These are phyloP conservation scores for Torymus auratus DNA, from an alignment of 2,888 invertebrate genomes.

Conservation along the genomic window DNA sequence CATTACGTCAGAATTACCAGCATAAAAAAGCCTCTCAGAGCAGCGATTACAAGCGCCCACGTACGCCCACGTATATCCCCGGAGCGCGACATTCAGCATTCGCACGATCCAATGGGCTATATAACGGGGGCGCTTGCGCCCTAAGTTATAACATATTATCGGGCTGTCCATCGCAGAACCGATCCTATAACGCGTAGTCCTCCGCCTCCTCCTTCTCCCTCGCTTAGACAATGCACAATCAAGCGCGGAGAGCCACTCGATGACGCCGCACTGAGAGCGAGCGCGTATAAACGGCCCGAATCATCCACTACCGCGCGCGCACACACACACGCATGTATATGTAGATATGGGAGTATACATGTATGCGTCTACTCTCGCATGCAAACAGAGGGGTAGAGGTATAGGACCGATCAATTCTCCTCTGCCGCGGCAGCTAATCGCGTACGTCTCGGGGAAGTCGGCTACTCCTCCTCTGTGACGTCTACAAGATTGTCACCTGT, in stretches of 20 bases:
- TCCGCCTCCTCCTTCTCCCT: background rate
- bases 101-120: background rate
- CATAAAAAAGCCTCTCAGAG: background rate
- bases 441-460: background rate
- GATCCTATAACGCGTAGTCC: constrained; percentile 15
- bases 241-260: constrained; percentile 21
- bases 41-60: no score
- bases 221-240: constrained; percentile 47
- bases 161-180: constrained; percentile 47
- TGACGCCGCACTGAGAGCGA: constrained; percentile 2
- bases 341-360: no score
- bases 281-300: background rate
- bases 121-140: background rate
- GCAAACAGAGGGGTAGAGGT: no score
- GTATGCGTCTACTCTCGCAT: no score
- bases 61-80: background rate
- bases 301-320: background rate
- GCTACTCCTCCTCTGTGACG: background rate
- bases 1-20: no score
- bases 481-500: constrained; percentile 48
- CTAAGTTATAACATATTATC: constrained; percentile 48
- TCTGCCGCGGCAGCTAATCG: constrained; percentile 28
- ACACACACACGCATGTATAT: background rate
- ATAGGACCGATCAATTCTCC: constrained; percentile 33
- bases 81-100: background rate